A percentile compares a stretch with the other conserved stretches of the same genome.
These are phyloP conservation scores for Trypoxylon attenuatum DNA, from an alignment of 2,888 invertebrate species.

Conservation along the genomic window DNA sequence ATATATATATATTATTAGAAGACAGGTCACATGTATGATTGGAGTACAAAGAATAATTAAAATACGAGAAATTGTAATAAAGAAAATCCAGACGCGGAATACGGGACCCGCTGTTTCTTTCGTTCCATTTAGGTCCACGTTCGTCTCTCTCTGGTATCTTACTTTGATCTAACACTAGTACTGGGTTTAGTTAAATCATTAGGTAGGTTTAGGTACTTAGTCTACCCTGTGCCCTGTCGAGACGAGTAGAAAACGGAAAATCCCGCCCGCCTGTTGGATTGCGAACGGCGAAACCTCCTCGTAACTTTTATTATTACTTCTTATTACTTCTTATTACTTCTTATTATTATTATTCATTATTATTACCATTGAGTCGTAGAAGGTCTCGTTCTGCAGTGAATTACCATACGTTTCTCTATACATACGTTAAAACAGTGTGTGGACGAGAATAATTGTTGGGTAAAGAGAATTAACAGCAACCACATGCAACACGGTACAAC, in stretches of 20 bases:
- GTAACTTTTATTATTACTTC: conserved; percentile 49
- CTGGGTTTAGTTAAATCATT: conserved; percentile 59
- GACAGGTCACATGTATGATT: not conserved
- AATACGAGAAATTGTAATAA: not conserved
- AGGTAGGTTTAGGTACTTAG: conserved; percentile 68
- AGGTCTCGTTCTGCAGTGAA: conserved; percentile 47
- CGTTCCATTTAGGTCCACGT: conserved; percentile 60
- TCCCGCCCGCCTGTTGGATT: conserved; percentile 67
- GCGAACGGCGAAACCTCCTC: conserved; percentile 60
- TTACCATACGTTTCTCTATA: conserved; percentile 16
- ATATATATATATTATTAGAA: too few relatives aligned
- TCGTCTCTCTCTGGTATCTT: conserved; percentile 62
- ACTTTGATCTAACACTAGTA: conserved; percentile 58
- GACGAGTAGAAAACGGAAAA: conserved; percentile 65
- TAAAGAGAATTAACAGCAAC: conserved; percentile 21
- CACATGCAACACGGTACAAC: conserved; percentile 37
- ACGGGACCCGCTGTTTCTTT: conserved; percentile 31
- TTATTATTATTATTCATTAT: conserved; percentile 20
- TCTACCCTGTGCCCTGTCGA: conserved; percentile 61
- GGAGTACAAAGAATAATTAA: not conserved
- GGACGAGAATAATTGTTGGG: conserved; percentile 9
- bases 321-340: conserved; percentile 27
- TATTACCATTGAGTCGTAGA: conserved; percentile 46
- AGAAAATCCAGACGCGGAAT: not conserved
- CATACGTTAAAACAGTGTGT: not conserved